Evolutionary conservation across 2,113 vertebrate species (phyloP).

Genomic region (Recurvirostra avosetta): DNA sequence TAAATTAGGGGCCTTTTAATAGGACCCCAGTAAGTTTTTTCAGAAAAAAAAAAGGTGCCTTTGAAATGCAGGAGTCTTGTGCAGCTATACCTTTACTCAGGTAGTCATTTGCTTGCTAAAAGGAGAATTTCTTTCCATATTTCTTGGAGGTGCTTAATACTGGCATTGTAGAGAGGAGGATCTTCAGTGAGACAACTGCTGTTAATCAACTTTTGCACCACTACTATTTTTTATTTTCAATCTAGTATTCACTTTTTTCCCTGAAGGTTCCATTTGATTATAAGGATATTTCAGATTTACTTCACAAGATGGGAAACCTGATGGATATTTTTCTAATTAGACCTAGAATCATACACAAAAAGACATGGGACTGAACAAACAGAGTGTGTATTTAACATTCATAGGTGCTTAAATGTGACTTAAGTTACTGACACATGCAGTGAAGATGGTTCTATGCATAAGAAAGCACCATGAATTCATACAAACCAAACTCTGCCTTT

Average conservation of each 20-base stretch:
- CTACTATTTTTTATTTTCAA: not conserved
- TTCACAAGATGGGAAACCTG: not conserved
- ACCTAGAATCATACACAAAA: not conserved
- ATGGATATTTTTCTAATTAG: not conserved
- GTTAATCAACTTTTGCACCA: not conserved
- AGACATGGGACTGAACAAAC: not conserved
- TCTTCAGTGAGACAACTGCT: not conserved
- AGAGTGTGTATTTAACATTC: not conserved
- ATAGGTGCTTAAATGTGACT: not conserved
- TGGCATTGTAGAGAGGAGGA: not conserved
- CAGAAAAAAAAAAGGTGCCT: not conserved
- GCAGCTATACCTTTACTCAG: not conserved
- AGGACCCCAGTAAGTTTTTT: not conserved
- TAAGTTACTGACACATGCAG: not conserved
- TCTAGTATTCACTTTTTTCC: not conserved
- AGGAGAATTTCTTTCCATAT: not conserved
- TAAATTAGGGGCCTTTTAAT: not conserved
- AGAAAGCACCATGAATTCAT: not conserved
- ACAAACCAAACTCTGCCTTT: not conserved
- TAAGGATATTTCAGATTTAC: not conserved
- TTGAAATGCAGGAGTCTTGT: not conserved
- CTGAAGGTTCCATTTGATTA: not conserved
- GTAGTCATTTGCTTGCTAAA: accelerated
- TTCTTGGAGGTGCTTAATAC: not conserved
- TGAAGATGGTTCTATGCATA: not conserved